Base-by-base conservation (phyloP, 2,888 invertebrate species). In the Acleris laterana region DNA sequence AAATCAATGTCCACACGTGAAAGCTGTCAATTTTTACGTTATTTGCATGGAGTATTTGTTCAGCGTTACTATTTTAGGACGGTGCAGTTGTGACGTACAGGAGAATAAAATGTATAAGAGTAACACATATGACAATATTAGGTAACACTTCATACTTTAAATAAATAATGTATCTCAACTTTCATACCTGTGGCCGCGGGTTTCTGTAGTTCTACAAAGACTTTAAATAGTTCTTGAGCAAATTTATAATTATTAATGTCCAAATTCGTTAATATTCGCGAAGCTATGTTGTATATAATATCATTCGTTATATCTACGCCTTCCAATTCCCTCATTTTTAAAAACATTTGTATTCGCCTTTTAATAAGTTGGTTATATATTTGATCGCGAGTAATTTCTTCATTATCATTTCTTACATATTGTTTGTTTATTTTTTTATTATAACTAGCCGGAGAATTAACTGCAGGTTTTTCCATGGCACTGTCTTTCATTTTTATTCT, bases 291-390 rank as follows among this genome's bases (percentile, higher is more conserved):
- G 63, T 86, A 87, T 66, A 80, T 85, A 0, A 87, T 69, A 70
- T 88, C 84, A 28, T 77, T 68, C 5, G 64, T 73, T 0, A 74
- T 57, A 71, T 83, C 74, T 9, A 46, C 25, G 0, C 72, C 75
- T 58, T 73, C 73, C 0, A 72, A 70, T 68, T 87, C 82, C 75
- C 86, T 88, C 1, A 77, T 69, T 68, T 76, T 80, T 19, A 90
- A 69, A 64, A 84, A 90, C 3, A 77, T 62, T 48, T 75, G 68
- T 51, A 90, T 75, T 25, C 89, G 83, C 69, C 89, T 90, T 68
- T 75, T 85, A 7, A 92, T 90, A 2, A 92, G 68, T 63, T 89
- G 89, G 67, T 80, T 84, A 9, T 90, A 69, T n/a, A 90, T 79
- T 74, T 86, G 81, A 59, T 85, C 80, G 75, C 84, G 84, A 1